These are phyloP conservation scores for Ophonus ardosiacus DNA, from an alignment of 2,888 invertebrate species.

Conservation along the genomic window DNA sequence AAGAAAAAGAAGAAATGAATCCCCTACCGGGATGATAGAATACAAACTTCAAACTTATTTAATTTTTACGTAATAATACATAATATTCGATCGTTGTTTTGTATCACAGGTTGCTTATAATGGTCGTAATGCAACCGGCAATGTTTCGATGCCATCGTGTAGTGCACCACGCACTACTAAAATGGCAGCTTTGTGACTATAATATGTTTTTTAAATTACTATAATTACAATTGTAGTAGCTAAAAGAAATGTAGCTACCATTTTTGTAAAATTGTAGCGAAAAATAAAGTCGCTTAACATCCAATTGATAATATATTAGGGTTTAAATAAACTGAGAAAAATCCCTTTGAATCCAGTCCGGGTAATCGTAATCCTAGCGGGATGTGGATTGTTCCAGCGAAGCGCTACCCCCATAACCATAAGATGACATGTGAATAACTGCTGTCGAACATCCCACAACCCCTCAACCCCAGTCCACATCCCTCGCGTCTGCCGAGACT, in stretches of 20 bases:
- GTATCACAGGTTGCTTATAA: too few species aligned
- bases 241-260: neutral
- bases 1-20: too few species aligned
- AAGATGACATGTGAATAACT: constrained; percentile 53
- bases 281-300: neutral
- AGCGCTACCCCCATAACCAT: constrained; percentile 20
- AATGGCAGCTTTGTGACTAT: too few species aligned
- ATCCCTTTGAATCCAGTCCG: neutral
- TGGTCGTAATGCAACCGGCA: too few species aligned
- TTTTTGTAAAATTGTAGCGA: neutral
- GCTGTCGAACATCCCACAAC: constrained; percentile 43
- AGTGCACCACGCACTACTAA: too few species aligned
- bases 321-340: constrained; percentile 20
- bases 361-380: constrained; percentile 11
- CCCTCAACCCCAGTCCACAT: neutral
- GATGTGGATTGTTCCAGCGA: neutral
- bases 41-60: too few species aligned
- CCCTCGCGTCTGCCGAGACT: constrained; percentile 7
- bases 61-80: too few species aligned
- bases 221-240: too few species aligned
- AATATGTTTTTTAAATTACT: too few species aligned
- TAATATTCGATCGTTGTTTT: too few species aligned
- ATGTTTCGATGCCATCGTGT: too few species aligned
- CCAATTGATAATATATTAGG: neutral
- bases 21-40: too few species aligned